Evolutionary conservation across 2,113 vertebrate species (phyloP).

Genomic region (Platichthys flesus): DNA sequence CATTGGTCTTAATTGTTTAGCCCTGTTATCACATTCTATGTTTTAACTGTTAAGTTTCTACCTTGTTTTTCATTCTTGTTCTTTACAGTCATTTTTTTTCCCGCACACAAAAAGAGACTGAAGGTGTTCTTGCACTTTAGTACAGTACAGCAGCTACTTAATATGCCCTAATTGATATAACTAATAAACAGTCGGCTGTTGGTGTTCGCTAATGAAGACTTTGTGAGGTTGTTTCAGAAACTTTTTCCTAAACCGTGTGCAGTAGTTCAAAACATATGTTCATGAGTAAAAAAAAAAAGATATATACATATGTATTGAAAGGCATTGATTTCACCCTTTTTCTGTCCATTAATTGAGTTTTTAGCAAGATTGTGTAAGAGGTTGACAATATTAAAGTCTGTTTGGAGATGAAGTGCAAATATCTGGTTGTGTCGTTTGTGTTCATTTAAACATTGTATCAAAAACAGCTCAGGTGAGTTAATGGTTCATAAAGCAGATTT

Average conservation of each 20-base stretch:
- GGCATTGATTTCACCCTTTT: slow-evolving; percentile 1
- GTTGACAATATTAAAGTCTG: slow-evolving; percentile 62
- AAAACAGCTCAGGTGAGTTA: background rate
- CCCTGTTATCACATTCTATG: background rate
- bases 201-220: slow-evolving; percentile 21
- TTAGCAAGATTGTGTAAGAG: slow-evolving; percentile 35
- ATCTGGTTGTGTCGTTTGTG: background rate
- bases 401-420: slow-evolving; percentile 34
- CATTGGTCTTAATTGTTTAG: slow-evolving; percentile 13
- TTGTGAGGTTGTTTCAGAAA: slow-evolving; percentile 28
- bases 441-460: background rate
- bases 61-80: slow-evolving; percentile 1
- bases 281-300: background rate
- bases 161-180: background rate
- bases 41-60: slow-evolving; percentile 2
- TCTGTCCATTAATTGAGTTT: slow-evolving; percentile 45
- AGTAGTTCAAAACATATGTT: slow-evolving; percentile 24
- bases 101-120: slow-evolving; percentile 1
- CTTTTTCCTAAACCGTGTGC: slow-evolving; percentile 10
- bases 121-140: slow-evolving; percentile 30
- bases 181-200: slow-evolving; percentile 11
- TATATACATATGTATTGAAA: slow-evolving; percentile 18
- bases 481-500: background rate
- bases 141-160: slow-evolving; percentile 9
- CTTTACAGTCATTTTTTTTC: background rate